These are phyloP conservation scores for Octodon degus DNA, from an alignment of 2,113 vertebrate genomes.

Conservation along the genomic window DNA sequence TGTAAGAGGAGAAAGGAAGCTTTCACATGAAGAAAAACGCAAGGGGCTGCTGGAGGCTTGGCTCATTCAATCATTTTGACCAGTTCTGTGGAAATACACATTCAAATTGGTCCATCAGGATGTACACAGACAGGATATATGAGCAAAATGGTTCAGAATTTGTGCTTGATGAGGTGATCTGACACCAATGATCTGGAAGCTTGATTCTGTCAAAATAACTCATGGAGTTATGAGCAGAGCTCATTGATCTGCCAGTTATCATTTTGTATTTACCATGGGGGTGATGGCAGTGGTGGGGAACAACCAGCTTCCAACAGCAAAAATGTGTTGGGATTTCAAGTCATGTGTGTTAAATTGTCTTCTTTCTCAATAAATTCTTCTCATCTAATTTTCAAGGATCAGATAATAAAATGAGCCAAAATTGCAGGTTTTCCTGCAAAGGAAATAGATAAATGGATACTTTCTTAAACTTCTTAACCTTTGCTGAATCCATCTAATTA, in stretches of 20 bases:
- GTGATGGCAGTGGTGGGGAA: neutral
- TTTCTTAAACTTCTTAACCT: conserved; percentile 41
- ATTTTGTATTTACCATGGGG: neutral
- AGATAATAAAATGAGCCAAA: conserved; percentile 57
- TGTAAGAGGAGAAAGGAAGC: neutral
- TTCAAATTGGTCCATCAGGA: neutral
- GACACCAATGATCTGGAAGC: neutral
- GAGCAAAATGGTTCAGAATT: conserved; percentile 9
- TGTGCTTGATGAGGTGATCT: neutral
- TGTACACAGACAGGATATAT: neutral
- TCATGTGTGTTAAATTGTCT: conserved; percentile 6
- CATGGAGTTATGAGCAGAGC: neutral
- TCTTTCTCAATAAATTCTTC: conserved; percentile 16
- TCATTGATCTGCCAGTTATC: neutral
- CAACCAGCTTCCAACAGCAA: neutral
- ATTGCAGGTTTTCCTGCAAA: conserved; percentile 16
- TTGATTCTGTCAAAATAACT: conserved; percentile 19
- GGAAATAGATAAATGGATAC: conserved; percentile 43
- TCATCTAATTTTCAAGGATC: conserved; percentile 66
- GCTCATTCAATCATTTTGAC: neutral
- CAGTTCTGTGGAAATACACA: neutral
- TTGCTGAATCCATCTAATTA: conserved; percentile 55
- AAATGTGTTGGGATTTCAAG: conserved; percentile 44
- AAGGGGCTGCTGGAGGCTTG: neutral
- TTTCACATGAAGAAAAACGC: neutral